phyloP scores from a whole-genome alignment of 1,140 invertebrate species.

The Apis dorsata region DNA sequence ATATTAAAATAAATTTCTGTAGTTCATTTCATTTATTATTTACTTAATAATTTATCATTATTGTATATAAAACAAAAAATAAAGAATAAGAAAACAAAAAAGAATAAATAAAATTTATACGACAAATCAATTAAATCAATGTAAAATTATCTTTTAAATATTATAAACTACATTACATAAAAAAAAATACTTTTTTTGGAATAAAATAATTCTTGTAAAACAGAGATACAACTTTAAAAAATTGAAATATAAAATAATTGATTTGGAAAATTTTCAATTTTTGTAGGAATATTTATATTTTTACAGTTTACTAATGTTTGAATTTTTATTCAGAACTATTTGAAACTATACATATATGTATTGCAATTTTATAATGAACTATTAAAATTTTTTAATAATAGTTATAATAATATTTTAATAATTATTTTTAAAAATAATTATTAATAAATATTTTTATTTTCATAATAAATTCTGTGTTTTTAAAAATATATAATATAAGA shows the following conservation, averaged over 20 bases:
- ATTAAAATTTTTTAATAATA: background rate
- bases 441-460: too few relatives aligned
- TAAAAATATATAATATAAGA: background rate
- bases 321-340: background rate
- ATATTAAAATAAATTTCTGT: background rate
- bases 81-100: background rate
- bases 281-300: background rate
- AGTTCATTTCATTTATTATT: background rate
- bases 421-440: background rate
- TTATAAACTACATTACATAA: background rate
- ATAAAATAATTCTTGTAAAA: background rate
- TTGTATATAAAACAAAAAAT: background rate
- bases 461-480: too few relatives aligned
- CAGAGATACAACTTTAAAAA: slow-evolving; percentile 13
- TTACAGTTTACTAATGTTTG: background rate
- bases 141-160: background rate
- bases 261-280: background rate
- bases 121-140: background rate
- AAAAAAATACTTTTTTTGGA: background rate
- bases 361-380: background rate
- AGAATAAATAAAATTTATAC: background rate
- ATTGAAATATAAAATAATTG: background rate
- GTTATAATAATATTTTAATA: background rate
- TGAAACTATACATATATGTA: background rate
- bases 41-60: background rate